Base-by-base conservation (phyloP, 2,888 invertebrate genomes). In the Mimachlamys varia region DNA sequence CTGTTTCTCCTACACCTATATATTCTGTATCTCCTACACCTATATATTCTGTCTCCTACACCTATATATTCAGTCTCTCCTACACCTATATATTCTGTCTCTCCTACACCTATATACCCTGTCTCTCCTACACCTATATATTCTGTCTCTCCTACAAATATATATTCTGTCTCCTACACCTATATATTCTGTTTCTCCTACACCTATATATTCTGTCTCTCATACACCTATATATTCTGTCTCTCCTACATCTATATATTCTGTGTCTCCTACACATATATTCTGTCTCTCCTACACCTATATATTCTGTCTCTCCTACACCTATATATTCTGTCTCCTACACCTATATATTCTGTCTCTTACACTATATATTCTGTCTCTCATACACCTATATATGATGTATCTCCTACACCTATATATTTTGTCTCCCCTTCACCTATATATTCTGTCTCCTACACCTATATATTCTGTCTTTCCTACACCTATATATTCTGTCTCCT, bases 1-100 rank as follows among this genome's bases (percentile, higher is more conserved):
- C 53, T 53, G 19, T 53, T 15, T 53, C 53, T 53, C 53, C 53
- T 13, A 53, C 53, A 53, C n/a, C 62, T 62, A 22, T n/a, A 22
- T 22, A 62, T n/a, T 22, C 62, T 22, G 53, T n/a, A 22, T n/a
- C 62, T 62, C 22, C 62, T 62, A 62, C 62, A 62, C 62, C 22
- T n/a, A n/a, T 17, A 53, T 22, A n/a, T n/a, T 22, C n/a, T 62
- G n/a, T 62, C n/a, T n/a, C 44, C 44, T 44, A 5, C 44, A 44
- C 44, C 44, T 44, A 44, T 44, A 7, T 62, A 13, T 7, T 7
- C n/a, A n/a, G n/a, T 22, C 62, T 62, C 22, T n/a, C 62, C 22
- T 62, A 62, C 62, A 62, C n/a, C 62, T 62, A 62, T 22, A 62
- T 22, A 62, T 22, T 62, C 62, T 62, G 53, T n/a, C 62, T n/a